Percentiles rank a stretch among this genome's conserved stretches.
Conservation (phyloP, 2,113 vertebrate genomes). For the Excalfactoria chinensis region DNA sequence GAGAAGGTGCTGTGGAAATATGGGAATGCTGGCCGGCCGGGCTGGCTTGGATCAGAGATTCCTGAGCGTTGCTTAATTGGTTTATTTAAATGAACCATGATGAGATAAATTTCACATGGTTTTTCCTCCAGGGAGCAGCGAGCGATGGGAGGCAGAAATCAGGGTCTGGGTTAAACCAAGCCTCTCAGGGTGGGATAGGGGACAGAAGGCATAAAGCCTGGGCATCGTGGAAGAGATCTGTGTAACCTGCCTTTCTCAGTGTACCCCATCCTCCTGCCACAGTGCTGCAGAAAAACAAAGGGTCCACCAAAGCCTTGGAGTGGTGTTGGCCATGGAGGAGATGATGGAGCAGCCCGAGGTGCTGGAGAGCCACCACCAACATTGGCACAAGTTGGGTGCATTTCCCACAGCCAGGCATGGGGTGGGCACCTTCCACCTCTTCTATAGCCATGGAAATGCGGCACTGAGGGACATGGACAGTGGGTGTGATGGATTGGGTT, state of each 20-base stretch:
- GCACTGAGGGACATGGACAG: not conserved
- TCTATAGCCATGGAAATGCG: not conserved
- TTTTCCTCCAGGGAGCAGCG: accelerated
- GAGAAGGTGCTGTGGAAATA: conserved; percentile 59
- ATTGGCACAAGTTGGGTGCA: not conserved
- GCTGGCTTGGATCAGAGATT: conserved; percentile 35
- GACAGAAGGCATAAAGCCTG: not conserved
- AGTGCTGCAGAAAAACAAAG: accelerated
- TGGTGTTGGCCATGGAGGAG: not conserved
- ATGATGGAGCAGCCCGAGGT: not conserved
- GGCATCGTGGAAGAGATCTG: accelerated
- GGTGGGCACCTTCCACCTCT: not conserved
- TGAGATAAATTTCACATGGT: not conserved
- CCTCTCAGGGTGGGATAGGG: not conserved
- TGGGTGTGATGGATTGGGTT: not conserved
- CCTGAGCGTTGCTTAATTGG: not conserved
- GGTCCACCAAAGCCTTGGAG: not conserved
- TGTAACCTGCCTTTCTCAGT: not conserved
- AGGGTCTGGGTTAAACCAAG: not conserved
- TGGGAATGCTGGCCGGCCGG: not conserved
- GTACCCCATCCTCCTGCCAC: not conserved
- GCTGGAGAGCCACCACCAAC: not conserved
- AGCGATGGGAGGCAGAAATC: not conserved
- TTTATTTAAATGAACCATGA: conserved; percentile 59
- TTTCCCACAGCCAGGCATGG: not conserved